Evolutionary conservation across 2,797 vertebrate species (phyloP), one percentile per base, ranked within the genome.

Genomic region (Fringilla coelebs): DNA sequence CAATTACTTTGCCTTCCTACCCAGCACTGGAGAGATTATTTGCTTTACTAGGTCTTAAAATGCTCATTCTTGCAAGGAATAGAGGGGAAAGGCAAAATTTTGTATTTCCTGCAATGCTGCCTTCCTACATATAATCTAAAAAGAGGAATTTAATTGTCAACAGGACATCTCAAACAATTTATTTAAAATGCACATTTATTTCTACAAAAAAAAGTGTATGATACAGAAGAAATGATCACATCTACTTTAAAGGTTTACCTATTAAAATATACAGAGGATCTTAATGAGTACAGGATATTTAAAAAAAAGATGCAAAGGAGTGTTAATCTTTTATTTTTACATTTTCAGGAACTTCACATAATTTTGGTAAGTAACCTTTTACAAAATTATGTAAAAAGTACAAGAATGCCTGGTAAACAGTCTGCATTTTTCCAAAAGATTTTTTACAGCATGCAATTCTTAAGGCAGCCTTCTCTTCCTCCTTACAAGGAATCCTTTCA

Each of bases 341-440:
- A 98, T 97, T 97, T 96, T 96, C 94, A 89, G 96, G 97, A 98
- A 97, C 97, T 97, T 97, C 97, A 98, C 97, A 98, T 97, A 97
- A 97, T 98, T 97, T 97, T 97, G 97, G 96, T 98, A 97, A 96
- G 98, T 97, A 97, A 98, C 94, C 94, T 98, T 97, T 98, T 98
- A 98, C 97, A 98, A 98, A 98, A 98, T 97, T 95, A 97, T 98
- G 97, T 97, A 98, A 98, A 98, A 98, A 98, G 97, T 97, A 98
- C 97, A 97, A 98, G 97, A 98, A 97, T 95, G 97, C 95, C 97
- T 98, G 97, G 94, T 97, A 97, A 98, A 98, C 95, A 97, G 97
- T 98, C 97, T 98, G 97, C 96, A 97, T 97, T 97, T 96, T 97
- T 97, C 97, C 97, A 97, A 98, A 98, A 98, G 97, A 98, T 93